A percentile compares a stretch with the other conserved stretches of the same genome.
phyloP scores from a whole-genome alignment of 2,888 invertebrate species.

The Cryptocephalus primarius region DNA sequence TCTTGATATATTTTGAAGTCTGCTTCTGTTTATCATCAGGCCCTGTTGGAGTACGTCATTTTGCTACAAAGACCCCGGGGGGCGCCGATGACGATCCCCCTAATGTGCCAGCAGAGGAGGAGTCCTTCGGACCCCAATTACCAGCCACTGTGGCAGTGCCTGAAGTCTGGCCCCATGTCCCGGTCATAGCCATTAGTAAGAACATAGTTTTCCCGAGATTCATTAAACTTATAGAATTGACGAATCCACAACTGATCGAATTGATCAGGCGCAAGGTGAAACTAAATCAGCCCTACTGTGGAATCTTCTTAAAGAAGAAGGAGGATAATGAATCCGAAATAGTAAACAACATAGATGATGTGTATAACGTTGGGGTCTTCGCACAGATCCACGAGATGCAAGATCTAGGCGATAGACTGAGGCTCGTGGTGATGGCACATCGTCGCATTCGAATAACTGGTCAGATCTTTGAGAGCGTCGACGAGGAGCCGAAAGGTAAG shows the following conservation, averaged over 20 bases:
- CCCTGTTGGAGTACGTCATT: conserved; percentile 11
- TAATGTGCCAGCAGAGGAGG: conserved; percentile 26
- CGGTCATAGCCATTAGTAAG: conserved; percentile 85
- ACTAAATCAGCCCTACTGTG: conserved; percentile 93
- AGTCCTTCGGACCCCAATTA: conserved; percentile 44
- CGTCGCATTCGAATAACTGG: conserved; percentile 72
- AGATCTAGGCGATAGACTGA: conserved; percentile 80
- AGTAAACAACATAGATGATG: conserved; percentile 70
- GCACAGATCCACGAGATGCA: conserved; percentile 97
- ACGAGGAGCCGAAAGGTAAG: conserved; percentile 42
- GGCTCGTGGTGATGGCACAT: conserved; percentile 92
- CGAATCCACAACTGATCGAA: conserved; percentile 78
- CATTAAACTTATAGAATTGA: conserved; percentile 91
- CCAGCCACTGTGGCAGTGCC: conserved; percentile 90
- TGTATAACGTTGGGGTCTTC: conserved; percentile 88
- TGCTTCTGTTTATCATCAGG: too few relatives aligned
- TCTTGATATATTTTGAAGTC: too few relatives aligned
- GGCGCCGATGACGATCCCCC: conserved; percentile 21
- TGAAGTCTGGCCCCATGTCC: conserved; percentile 93
- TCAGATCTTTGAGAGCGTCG: conserved; percentile 64
- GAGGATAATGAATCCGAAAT: conserved; percentile 83
- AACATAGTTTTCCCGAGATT: conserved; percentile 97
- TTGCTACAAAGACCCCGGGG: conserved; percentile 16
- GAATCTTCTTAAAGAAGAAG: conserved; percentile 88
- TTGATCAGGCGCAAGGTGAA: conserved; percentile 87